Percentiles rank a stretch among this genome's conserved stretches.
Conservation (phyloP, 1,140 invertebrate genomes). For the Wasmannia auropunctata region DNA sequence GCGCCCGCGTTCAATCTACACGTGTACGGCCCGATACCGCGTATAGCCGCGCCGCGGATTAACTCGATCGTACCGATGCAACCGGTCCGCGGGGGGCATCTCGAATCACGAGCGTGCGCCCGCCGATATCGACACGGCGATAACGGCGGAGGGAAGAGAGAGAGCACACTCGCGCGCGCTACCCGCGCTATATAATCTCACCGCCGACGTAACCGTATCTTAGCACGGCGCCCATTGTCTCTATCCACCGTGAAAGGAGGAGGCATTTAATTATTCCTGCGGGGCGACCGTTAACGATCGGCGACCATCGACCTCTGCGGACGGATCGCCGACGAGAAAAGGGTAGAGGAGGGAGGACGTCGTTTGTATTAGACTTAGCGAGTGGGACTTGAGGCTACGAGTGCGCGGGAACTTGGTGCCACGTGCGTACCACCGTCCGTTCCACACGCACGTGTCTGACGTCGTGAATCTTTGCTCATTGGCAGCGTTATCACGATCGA, state of each 20-base stretch:
- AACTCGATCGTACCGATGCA: slow-evolving; percentile 69
- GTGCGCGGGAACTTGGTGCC: slow-evolving; percentile 44
- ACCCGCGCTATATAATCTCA: slow-evolving; percentile 59
- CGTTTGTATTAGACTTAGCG: slow-evolving; percentile 19
- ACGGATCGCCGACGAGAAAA: slow-evolving; percentile 9
- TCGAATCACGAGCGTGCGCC: slow-evolving; percentile 61
- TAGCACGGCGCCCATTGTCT: slow-evolving; percentile 22
- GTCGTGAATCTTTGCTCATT: slow-evolving; percentile 53
- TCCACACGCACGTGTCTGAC: slow-evolving; percentile 48
- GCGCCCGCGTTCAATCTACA: slow-evolving; percentile 64
- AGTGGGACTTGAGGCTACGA: slow-evolving; percentile 20
- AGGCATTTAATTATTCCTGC: slow-evolving; percentile 73
- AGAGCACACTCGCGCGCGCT: slow-evolving; percentile 16
- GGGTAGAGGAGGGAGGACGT: not conserved
- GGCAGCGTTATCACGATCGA: slow-evolving; percentile 60
- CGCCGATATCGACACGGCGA: slow-evolving; percentile 61
- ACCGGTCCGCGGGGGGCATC: slow-evolving; percentile 62
- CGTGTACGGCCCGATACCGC: slow-evolving; percentile 61
- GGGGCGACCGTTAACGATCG: slow-evolving; percentile 53
- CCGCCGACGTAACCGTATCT: slow-evolving; percentile 62
- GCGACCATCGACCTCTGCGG: slow-evolving; percentile 43
- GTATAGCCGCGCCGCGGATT: slow-evolving; percentile 60
- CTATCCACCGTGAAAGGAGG: slow-evolving; percentile 9
- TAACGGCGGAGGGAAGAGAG: slow-evolving; percentile 50
- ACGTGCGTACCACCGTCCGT: slow-evolving; percentile 49